These are phyloP conservation scores for Pristionchus pacificus DNA, from an alignment of 1,140 invertebrate genomes.

Conservation along the genomic window DNA sequence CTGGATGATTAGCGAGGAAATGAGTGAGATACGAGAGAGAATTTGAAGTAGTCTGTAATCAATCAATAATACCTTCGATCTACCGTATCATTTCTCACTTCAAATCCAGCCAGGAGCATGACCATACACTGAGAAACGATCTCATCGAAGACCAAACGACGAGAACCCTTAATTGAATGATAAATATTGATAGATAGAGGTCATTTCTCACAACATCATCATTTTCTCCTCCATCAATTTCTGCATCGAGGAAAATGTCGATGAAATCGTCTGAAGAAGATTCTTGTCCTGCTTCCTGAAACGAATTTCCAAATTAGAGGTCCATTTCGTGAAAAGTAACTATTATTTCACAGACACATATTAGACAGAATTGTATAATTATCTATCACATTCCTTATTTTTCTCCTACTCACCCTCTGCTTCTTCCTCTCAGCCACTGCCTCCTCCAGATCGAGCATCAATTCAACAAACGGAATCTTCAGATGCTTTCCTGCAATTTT, in stretches of 20 bases:
- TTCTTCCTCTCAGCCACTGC: neutral
- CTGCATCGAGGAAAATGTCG: constrained; percentile 43
- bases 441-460: neutral
- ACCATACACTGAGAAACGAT: constrained; percentile 32
- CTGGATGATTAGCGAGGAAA: constrained; percentile 57
- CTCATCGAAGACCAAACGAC: too few relatives aligned
- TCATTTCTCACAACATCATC: too few relatives aligned
- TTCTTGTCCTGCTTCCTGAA: neutral
- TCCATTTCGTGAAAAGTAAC: too few relatives aligned
- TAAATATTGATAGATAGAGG: neutral
- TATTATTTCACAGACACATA: too few relatives aligned
- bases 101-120: constrained; percentile 59
- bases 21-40: constrained; percentile 58
- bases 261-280: constrained; percentile 39
- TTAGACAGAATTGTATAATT: too few relatives aligned
- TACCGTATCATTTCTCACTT: constrained; percentile 41
- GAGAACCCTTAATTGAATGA: constrained; percentile 22
- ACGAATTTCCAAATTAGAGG: too few relatives aligned
- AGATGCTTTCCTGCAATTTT: neutral
- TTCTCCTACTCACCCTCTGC: neutral
- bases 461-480: neutral
- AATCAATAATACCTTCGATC: neutral
- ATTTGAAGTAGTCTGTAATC: constrained; percentile 56
- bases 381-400: neutral
- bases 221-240: too few relatives aligned